These are phyloP conservation scores for Petaurus breviceps DNA, from an alignment of 2,113 vertebrate species.

Conservation along the genomic window DNA sequence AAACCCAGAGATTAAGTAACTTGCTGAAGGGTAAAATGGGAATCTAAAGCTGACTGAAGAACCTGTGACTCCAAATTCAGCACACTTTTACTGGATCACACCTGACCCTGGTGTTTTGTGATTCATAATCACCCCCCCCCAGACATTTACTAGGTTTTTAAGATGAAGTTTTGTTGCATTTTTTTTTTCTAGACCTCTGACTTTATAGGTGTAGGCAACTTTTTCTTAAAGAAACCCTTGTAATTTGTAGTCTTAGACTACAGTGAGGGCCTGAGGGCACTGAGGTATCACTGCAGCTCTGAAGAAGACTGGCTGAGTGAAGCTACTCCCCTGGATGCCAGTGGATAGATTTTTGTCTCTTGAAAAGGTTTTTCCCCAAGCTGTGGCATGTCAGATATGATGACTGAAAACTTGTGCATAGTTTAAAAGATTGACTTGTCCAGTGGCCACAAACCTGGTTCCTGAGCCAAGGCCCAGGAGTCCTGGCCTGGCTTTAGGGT, in stretches of 20 bases:
- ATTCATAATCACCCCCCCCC: too few relatives aligned
- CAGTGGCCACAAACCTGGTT: background rate
- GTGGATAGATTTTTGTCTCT: background rate
- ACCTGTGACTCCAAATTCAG: too few relatives aligned
- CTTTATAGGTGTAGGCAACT: background rate
- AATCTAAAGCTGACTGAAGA: too few relatives aligned
- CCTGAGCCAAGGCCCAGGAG: background rate
- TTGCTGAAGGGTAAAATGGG: background rate
- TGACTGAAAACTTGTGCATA: too few relatives aligned
- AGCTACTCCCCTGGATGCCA: background rate
- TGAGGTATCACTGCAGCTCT: background rate
- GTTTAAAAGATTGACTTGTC: background rate
- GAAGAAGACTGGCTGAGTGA: background rate
- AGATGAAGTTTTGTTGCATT: background rate
- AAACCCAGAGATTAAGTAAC: background rate
- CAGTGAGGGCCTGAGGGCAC: background rate
- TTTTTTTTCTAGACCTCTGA: background rate
- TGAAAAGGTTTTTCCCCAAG: too few relatives aligned
- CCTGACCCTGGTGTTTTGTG: too few relatives aligned
- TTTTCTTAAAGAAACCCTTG: background rate
- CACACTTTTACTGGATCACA: too few relatives aligned
- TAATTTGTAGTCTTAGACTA: background rate
- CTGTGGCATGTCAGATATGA: too few relatives aligned
- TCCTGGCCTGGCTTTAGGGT: background rate
- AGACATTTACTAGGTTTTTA: background rate